Conservation (phyloP, 2,113 vertebrate species). For the Poeciliopsis occidentalis region DNA sequence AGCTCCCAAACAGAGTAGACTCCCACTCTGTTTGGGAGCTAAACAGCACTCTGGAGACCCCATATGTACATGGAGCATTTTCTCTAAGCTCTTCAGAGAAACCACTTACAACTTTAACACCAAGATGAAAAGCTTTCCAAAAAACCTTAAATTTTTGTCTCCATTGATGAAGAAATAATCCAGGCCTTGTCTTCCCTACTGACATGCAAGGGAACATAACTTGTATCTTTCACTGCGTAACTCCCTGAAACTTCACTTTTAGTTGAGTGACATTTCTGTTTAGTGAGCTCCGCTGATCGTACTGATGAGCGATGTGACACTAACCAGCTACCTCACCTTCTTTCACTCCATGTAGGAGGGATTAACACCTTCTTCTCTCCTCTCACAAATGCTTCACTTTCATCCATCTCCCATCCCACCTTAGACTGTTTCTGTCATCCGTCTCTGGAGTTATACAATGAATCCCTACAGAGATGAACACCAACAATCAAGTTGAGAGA, state of each 20-base stretch:
- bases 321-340: slow-evolving; percentile 23
- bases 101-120: not conserved
- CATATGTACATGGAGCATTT: not conserved
- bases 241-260: not conserved
- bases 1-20: no score
- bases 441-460: not conserved
- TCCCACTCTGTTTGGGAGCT: no score
- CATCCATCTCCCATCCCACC: slow-evolving; percentile 16
- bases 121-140: not conserved
- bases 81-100: not conserved
- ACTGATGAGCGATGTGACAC: not conserved
- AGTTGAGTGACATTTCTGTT: not conserved
- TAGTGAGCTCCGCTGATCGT: not conserved
- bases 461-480: not conserved
- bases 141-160: not conserved
- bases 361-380: slow-evolving; percentile 29
- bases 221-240: not conserved
- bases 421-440: not conserved
- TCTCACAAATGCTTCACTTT: slow-evolving; percentile 3
- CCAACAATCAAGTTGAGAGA: not conserved
- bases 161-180: not conserved
- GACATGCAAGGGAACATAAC: not conserved
- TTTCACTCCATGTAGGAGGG: no score
- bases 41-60: no score
- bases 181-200: no score